Evolutionary conservation across 2,797 vertebrate species (phyloP), one percentile per base, ranked within the genome.

Genomic region (Neosilurus mollespiculum): DNA sequence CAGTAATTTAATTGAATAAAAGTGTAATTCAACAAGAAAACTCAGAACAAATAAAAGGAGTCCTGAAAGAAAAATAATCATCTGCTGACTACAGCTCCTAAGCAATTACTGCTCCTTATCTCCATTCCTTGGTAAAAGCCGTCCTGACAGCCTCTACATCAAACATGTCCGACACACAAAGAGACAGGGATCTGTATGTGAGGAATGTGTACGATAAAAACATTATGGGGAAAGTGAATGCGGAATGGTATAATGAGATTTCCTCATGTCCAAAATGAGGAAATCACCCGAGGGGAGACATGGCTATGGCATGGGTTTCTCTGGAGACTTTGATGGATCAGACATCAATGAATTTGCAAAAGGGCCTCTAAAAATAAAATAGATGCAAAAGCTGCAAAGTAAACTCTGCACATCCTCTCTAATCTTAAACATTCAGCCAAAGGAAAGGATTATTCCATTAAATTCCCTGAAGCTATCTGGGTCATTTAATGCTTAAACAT

Each of bases 181-280:
- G 51, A 79, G 76, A 82, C 70, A 82, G n/a, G 54, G 58, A 81
- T 83, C 64, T 49, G 49, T 81, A 69, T 59, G 22, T 18, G 24
- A 84, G 78, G 85, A 81, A 87, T 82, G 83, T 80, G 81, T 75
- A 78, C 69, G 82, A 87, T 87, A 88, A 86, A 88, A 86, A 84
- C 66, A 83, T 86, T 59, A 71, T 80, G 83, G 81, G 72, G 66
- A 85, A 79, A 84, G 80, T 56, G 65, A 81, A 87, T 75, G 37
- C 78, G 62, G 73, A 70, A 81, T 82, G 26, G 80, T 75, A 66
- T 87, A 84, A 86, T 86, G 81, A 86, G 78, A 88, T 87, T 88
- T 83, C 87, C 86, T 84, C 66, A 53, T 88, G 84, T 78, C 81
- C 62, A 59, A 83, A 81, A 71, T 30, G 9, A 82, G 59, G 72